Conservation (phyloP, 2,888 invertebrate species). For the Idaea aversata region DNA sequence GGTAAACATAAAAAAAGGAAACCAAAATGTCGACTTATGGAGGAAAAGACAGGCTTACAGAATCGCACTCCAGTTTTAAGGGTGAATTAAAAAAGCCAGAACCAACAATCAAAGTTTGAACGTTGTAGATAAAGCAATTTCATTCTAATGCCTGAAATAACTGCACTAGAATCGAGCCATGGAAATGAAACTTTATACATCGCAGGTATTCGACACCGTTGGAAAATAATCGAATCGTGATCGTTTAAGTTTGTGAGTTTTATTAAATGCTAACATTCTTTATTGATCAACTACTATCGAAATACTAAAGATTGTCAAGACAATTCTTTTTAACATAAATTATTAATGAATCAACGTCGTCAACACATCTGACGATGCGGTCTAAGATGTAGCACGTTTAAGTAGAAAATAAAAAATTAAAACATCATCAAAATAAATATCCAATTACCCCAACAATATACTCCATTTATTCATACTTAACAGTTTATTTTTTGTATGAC, state of each 20-base stretch:
- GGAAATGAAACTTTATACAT: constrained; percentile 12
- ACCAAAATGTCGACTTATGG: neutral
- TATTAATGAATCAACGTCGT: too few species aligned
- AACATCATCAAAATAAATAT: too few species aligned
- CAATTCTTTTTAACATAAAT: too few species aligned
- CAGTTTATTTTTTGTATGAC: too few species aligned
- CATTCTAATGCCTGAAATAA: constrained; percentile 9
- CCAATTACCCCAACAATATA: too few species aligned
- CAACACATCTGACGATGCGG: too few species aligned
- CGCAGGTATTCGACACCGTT: constrained; percentile 2
- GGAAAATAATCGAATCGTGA: constrained; percentile 9
- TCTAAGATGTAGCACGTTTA: too few species aligned
- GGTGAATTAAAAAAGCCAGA: constrained; percentile 13
- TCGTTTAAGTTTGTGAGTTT: neutral
- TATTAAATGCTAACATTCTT: neutral
- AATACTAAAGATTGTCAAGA: too few species aligned
- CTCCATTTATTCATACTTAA: too few species aligned
- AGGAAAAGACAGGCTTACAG: neutral
- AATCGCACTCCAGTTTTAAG: neutral
- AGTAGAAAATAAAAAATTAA: too few species aligned
- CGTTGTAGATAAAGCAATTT: constrained; percentile 18
- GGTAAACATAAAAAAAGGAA: too few species aligned
- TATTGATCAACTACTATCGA: neutral
- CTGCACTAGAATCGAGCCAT: constrained; percentile 11
- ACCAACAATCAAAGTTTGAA: constrained; percentile 18